Conservation (phyloP, 2,113 vertebrate genomes). For the Myrmophylax atrothorax region DNA sequence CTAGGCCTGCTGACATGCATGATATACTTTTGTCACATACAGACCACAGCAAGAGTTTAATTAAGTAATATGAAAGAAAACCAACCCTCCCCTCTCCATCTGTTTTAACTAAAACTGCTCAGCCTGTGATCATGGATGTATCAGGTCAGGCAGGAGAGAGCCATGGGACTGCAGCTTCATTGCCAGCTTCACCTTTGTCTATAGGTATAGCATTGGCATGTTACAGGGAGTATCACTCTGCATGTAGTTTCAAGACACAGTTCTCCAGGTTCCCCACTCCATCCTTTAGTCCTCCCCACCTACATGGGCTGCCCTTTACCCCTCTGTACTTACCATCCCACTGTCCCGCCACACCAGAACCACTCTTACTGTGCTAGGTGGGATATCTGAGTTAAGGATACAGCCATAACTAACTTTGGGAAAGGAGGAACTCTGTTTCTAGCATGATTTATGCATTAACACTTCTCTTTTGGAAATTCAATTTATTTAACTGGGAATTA, state of each 20-base stretch:
- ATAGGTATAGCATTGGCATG: rapidly evolving
- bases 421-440: background rate
- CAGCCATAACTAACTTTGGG: background rate
- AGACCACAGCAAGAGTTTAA: constrained; percentile 79
- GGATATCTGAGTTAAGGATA: background rate
- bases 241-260: background rate
- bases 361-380: background rate
- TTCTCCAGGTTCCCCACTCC: background rate
- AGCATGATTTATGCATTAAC: background rate
- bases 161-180: background rate
- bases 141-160: constrained; percentile 3
- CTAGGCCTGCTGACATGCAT: constrained; percentile 82
- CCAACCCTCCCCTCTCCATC: background rate
- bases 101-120: constrained; percentile 58
- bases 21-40: constrained; percentile 80
- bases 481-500: background rate
- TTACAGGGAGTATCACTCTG: background rate
- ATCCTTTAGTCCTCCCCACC: background rate
- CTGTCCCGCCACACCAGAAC: background rate
- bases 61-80: constrained; percentile 28
- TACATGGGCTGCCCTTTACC: rapidly evolving
- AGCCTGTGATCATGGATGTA: constrained; percentile 25
- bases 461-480: background rate
- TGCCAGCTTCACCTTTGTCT: background rate
- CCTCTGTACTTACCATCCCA: background rate